Evolutionary conservation across 2,888 invertebrate genomes (phyloP), one percentile per base, ranked within the genome.

Genomic region (Andrena marginata): DNA sequence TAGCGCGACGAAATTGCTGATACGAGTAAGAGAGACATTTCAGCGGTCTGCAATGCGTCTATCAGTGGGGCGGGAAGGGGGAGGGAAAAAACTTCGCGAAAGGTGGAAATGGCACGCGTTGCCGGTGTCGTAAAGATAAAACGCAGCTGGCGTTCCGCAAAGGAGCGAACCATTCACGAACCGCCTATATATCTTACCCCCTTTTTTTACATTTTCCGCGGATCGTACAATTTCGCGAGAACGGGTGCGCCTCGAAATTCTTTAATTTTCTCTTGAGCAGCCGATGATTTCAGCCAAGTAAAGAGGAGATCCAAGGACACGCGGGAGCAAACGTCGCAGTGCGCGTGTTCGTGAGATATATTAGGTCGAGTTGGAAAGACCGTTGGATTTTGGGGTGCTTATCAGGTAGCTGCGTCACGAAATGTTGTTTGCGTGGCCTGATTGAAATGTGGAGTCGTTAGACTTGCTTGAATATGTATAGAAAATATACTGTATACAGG

Each of bases 121-220:
- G 82, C 70, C 59, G 62, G 77, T 72, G 75, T 85, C 83, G 80
- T 84, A 85, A 88, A 86, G 85, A 88, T 89, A 88, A 87, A 90
- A 86, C 80, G 74, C 87, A 87, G 82, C 86, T 79, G 87, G 77
- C 60, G 82, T 80, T 77, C 63, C 74, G 64, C 78, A 73, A 80
- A 83, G 82, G 72, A 82, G 78, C 69, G 84, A 83, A 80, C 86
- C 78, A 79, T 81, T 71, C 70, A 65, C 59, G 69, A 64, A 54
- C 49, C 71, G 62, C 68, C 20, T 51, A 63, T 67, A 29, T 54
- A 51, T 68, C 23, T 42, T 42, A 42, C 16, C 42, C 70, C 23
- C 20, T 31, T 49, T 48, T 71, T 82, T 63, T 75, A 70, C 64
- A 69, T 70, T 70, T 67, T 13, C 73, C 64, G 26, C 33, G 4